Percentiles rank a stretch among this genome's conserved stretches.
Conservation (phyloP, 2,797 vertebrate genomes). For the Euphonia xanthogaster region DNA sequence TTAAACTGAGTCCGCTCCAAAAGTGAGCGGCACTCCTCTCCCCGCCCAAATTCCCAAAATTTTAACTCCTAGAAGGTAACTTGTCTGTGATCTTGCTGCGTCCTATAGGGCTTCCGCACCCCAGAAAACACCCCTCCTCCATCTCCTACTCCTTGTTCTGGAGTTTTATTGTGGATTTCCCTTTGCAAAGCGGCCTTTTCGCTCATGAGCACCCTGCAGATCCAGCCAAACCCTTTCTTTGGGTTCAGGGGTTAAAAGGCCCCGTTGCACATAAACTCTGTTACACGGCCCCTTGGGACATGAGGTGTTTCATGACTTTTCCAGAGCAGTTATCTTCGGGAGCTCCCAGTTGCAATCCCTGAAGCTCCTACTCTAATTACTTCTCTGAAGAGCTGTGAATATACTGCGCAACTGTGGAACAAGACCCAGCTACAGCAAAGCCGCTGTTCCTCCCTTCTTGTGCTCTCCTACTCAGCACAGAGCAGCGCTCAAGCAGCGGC, state of each 20-base stretch:
- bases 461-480: background rate
- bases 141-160: fast-evolving
- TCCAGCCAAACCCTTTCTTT: background rate
- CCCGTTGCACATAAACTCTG: fast-evolving
- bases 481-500: background rate
- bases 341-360: background rate
- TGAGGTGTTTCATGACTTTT: background rate
- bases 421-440: background rate
- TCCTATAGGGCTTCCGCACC: background rate
- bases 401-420: no score
- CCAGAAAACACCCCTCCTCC: fast-evolving
- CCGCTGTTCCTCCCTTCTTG: fast-evolving
- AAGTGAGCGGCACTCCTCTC: fast-evolving
- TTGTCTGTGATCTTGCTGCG: background rate
- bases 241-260: background rate
- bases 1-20: background rate
- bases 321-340: background rate
- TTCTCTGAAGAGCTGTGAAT: background rate
- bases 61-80: no score
- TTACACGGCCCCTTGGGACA: fast-evolving
- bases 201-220: fast-evolving
- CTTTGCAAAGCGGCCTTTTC: fast-evolving
- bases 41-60: background rate
- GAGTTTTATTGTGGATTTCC: background rate
- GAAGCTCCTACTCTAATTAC: background rate